Evolutionary conservation across 2,797 vertebrate species (phyloP).

Genomic region (Urophycis tenuis): DNA sequence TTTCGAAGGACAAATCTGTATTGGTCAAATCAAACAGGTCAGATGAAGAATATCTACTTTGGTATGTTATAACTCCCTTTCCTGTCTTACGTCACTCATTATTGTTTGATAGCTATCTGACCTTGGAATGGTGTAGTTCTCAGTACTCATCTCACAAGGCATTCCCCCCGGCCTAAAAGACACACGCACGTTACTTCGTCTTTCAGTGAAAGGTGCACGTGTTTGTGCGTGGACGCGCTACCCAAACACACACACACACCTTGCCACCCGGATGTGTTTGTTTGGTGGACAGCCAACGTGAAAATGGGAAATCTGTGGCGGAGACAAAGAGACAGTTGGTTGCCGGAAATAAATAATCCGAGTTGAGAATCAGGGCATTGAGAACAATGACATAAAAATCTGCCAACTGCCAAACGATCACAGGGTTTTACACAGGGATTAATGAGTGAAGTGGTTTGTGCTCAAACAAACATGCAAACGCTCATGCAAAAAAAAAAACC

Average conservation of each 20-base stretch:
- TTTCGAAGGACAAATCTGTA: too few relatives aligned
- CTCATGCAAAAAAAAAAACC: background rate
- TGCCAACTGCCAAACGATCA: background rate
- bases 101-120: too few relatives aligned
- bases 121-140: too few relatives aligned
- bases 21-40: too few relatives aligned
- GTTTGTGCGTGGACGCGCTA: too few relatives aligned
- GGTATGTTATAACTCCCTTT: too few relatives aligned
- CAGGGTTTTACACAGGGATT: background rate
- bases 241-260: conserved; percentile 2
- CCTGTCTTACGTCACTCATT: too few relatives aligned
- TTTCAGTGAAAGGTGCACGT: too few relatives aligned
- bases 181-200: too few relatives aligned
- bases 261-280: conserved; percentile 26
- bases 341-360: background rate
- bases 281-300: conserved; percentile 25
- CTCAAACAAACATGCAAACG: background rate
- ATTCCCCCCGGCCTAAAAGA: too few relatives aligned
- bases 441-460: background rate
- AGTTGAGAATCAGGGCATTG: background rate
- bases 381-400: background rate
- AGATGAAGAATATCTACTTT: too few relatives aligned
- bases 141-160: too few relatives aligned
- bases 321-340: conserved; percentile 7
- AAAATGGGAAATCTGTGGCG: conserved; percentile 22